These are phyloP conservation scores for Petrophora chlorosata DNA, from an alignment of 2,888 invertebrate species.

Conservation along the genomic window DNA sequence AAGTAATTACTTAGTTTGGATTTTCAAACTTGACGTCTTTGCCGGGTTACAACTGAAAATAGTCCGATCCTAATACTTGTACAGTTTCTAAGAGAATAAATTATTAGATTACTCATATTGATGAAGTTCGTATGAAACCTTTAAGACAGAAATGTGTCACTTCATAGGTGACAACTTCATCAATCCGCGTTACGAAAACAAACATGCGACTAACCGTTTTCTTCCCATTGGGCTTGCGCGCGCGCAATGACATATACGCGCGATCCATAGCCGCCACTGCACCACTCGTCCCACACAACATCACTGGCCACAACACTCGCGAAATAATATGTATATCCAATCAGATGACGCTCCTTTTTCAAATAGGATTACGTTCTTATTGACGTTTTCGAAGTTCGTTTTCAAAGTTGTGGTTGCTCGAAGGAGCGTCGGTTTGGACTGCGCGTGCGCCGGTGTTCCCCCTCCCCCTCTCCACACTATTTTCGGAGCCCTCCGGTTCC, in stretches of 20 bases:
- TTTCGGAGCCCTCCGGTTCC: slow-evolving; percentile 63
- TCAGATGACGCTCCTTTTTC: slow-evolving; percentile 7
- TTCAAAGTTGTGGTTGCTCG: slow-evolving; percentile 25
- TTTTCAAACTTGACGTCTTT: too few species aligned
- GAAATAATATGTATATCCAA: not conserved
- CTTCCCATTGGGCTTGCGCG: slow-evolving; percentile 71
- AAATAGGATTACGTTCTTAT: not conserved
- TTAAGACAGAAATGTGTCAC: not conserved
- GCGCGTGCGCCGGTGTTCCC: slow-evolving; percentile 49
- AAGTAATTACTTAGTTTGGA: too few species aligned
- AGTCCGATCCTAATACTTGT: not conserved
- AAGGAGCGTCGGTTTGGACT: slow-evolving; percentile 53
- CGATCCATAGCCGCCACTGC: slow-evolving; percentile 79
- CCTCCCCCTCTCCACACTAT: slow-evolving; percentile 59
- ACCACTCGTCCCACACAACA: slow-evolving; percentile 75
- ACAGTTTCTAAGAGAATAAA: not conserved
- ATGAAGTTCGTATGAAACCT: not conserved
- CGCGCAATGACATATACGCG: slow-evolving; percentile 81
- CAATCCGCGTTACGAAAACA: slow-evolving; percentile 12
- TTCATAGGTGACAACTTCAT: not conserved
- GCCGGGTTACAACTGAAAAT: not conserved
- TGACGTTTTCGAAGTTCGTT: slow-evolving; percentile 6
- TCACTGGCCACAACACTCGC: slow-evolving; percentile 40
- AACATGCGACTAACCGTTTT: slow-evolving; percentile 60
- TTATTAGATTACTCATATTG: not conserved